Conservation (phyloP, 2,888 invertebrate species). For the Gasteruption jaculator region DNA sequence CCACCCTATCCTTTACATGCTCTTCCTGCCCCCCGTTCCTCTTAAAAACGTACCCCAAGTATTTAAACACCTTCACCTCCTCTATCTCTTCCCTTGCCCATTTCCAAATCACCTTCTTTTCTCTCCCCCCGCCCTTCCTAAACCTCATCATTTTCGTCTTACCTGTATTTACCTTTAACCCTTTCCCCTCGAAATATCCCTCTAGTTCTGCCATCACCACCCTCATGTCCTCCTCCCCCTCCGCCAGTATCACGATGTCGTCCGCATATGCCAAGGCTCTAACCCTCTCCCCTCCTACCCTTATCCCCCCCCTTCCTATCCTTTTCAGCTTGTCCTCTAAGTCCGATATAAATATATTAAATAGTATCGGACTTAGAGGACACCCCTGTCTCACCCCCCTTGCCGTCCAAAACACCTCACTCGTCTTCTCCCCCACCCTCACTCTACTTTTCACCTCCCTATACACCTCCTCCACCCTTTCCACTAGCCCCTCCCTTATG, state of each 20-base stretch:
- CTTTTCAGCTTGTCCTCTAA: slow-evolving; percentile 5
- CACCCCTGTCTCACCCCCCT: slow-evolving; percentile 7
- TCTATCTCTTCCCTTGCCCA: not conserved
- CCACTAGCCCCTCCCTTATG: not conserved
- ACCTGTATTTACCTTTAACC: not conserved
- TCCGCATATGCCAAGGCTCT: not conserved
- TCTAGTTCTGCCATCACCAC: not conserved
- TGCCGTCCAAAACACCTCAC: slow-evolving; percentile 3
- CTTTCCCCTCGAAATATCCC: not conserved
- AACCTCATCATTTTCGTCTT: not conserved
- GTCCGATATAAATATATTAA: slow-evolving; percentile 7
- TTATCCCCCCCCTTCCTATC: not conserved
- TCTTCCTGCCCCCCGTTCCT: no score
- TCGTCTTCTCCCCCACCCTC: not conserved
- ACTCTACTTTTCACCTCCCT: slow-evolving; percentile 6
- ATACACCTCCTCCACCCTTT: slow-evolving; percentile 6
- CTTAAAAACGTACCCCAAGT: no score
- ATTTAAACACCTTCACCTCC: no score
- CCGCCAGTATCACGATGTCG: not conserved
- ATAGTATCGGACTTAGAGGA: slow-evolving; percentile 10
- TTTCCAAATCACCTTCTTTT: not conserved
- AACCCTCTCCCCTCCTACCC: not conserved
- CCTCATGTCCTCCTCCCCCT: not conserved
- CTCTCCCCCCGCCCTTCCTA: not conserved
- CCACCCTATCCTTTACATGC: no score